Conservation (phyloP, 2,797 vertebrate genomes). For the Xenopus petersii region DNA sequence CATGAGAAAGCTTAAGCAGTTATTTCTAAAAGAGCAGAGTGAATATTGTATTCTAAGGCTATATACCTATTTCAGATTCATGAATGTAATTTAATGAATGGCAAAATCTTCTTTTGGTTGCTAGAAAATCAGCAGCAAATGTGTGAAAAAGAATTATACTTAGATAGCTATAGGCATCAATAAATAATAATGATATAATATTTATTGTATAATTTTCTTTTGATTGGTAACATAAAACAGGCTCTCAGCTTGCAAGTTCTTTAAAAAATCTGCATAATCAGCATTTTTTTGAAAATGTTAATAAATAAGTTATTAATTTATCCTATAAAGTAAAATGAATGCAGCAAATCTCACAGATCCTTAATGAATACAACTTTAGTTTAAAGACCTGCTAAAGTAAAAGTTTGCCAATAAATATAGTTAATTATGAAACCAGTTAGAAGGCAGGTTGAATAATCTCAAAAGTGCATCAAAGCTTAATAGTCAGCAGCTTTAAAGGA, state of each 20-base stretch:
- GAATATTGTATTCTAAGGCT: too few relatives aligned
- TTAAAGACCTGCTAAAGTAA: slow-evolving; percentile 12
- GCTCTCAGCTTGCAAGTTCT: not conserved
- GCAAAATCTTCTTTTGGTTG: not conserved
- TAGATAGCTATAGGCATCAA: not conserved
- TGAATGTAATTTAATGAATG: not conserved
- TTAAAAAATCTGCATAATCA: not conserved
- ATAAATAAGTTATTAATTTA: slow-evolving; percentile 17
- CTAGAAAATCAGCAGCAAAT: not conserved
- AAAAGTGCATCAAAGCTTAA: slow-evolving; percentile 20
- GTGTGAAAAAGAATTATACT: not conserved
- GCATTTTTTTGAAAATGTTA: not conserved
- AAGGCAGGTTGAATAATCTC: slow-evolving; percentile 11
- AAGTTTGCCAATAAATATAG: slow-evolving; percentile 13
- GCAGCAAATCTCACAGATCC: slow-evolving; percentile 2
- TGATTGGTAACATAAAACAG: slow-evolving; percentile 3
- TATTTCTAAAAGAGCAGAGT: too few relatives aligned
- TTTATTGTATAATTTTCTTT: slow-evolving; percentile 5
- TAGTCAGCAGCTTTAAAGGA: slow-evolving; percentile 21
- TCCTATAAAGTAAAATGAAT: slow-evolving; percentile 15
- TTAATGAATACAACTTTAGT: slow-evolving; percentile 5
- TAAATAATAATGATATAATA: not conserved
- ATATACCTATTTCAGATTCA: too few relatives aligned
- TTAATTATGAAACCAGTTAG: slow-evolving; percentile 12
- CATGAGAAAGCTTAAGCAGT: too few relatives aligned